Evolutionary conservation across 2,797 vertebrate genomes (phyloP), one percentile per base, ranked within the genome.

Genomic region (Chanos chanos): DNA sequence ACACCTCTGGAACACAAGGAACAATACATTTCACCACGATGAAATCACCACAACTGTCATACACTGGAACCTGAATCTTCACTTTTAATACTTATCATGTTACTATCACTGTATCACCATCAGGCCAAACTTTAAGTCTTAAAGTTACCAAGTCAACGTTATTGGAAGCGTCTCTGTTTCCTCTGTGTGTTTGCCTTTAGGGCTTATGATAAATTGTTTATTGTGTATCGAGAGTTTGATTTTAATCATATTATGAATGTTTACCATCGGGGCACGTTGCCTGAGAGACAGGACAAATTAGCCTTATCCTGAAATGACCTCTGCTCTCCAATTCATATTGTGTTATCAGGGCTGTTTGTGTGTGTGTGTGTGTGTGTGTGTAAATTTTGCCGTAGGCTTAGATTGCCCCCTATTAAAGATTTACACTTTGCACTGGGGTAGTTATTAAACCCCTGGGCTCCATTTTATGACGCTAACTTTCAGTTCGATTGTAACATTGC

Each of bases 221-320:
- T 45, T 54, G 51, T 28, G 52, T 56, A 31, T 36, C 53, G 22
- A 22, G 68, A 80, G 60, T 58, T 81, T 74, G 70, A 77, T 79
- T 80, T 81, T 73, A 82, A 86, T 84, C 74, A 70, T 77, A 80
- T 80, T 76, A 85, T 85, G 85, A 82, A 87, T 85, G 85, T 86
- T 84, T 84, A 81, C 79, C 79, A 63, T 58, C 64, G 37, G 72
- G 37, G 60, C n/a, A n/a, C 10, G 36, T 61, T 58, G 74, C 77
- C 72, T 61, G 10, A 64, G 77, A 80, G 77, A 65, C 79, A 78
- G 75, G 77, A 76, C 69, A 66, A 81, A 85, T 80, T 30, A 78
- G 66, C 21, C 39, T 64, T 61, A 68, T 74, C 70, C 64, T 64
- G 71, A 71, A 74, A 63, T 61, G 66, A 69, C 61, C 66, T 37